phyloP scores from a whole-genome alignment of 2,797 vertebrate genomes.

The Oophaga sylvatica region DNA sequence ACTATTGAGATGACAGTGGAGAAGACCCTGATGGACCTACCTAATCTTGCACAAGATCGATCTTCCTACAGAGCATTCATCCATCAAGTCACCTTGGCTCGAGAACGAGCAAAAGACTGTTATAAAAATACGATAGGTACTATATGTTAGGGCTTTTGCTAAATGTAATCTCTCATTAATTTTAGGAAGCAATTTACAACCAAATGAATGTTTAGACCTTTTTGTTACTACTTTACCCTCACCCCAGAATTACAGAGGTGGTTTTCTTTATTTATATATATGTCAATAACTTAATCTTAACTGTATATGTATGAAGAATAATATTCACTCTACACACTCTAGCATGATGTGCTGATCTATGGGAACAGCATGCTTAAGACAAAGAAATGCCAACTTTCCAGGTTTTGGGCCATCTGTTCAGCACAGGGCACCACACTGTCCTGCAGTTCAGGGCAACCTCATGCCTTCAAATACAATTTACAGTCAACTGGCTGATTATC shows the following conservation, averaged over 20 bases:
- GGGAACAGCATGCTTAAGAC: slow-evolving; percentile 19
- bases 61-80: too few relatives aligned
- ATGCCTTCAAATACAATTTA: slow-evolving; percentile 29
- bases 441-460: slow-evolving; percentile 44
- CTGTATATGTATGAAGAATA: not conserved
- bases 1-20: too few relatives aligned
- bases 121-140: too few relatives aligned
- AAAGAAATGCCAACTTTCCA: slow-evolving; percentile 28
- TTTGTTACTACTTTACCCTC: not conserved
- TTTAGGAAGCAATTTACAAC: too few relatives aligned
- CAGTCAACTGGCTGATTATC: slow-evolving; percentile 9
- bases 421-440: slow-evolving; percentile 10
- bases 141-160: too few relatives aligned
- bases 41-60: too few relatives aligned
- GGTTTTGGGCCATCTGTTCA: slow-evolving; percentile 41
- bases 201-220: not conserved
- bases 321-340: not conserved
- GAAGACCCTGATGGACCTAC: too few relatives aligned
- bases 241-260: not conserved
- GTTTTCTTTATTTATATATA: not conserved
- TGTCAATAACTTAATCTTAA: not conserved
- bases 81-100: too few relatives aligned
- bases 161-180: too few relatives aligned
- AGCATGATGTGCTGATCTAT: not conserved
- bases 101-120: too few relatives aligned